Evolutionary conservation across 1,140 invertebrate genomes (phyloP), one percentile per base, ranked within the genome.

Genomic region (Hyles vespertilio): DNA sequence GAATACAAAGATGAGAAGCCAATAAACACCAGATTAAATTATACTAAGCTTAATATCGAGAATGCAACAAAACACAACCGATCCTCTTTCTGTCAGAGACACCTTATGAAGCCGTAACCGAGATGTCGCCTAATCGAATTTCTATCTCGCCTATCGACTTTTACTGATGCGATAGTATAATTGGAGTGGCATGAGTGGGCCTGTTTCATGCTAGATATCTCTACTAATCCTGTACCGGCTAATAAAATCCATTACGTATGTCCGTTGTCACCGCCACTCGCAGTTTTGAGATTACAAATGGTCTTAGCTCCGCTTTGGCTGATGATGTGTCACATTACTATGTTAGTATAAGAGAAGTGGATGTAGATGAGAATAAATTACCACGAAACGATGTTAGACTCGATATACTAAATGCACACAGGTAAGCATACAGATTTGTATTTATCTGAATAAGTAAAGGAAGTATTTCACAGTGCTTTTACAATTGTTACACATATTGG

Each of bases 241-340:
- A 61, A 66, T 66, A 66, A 66, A 56, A 56, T 61, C 49, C 46
- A 53, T 58, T 59, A 62, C 58, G 56, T 56, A 66, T 62, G 59
- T 48, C 51, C 45, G 36, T 47, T 58, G 48, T 48, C 12, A 34
- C 49, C 46, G 46, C 40, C 34, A 50, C 43, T 58, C 36, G 48
- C 56, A 36, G 51, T 59, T 54, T 52, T 53, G 51, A 51, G 58
- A 59, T 59, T 59, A 52, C 51, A 59, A 54, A 54, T 54, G 12
- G 51, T 12, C 54, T 45, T 32, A 49, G n/a, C 33, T 58, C 49
- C 11, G 48, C 12, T 52, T 51, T 7, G 11, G 34, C 12, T 59
- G 48, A 33, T 49, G 52, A 59, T 54, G 58, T 54, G 51, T 36
- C 3, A 32, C n/a, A n/a, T 4, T 36, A 46, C 47, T 43, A 43